These are phyloP conservation scores for Columba livia DNA, from an alignment of 2,113 vertebrate genomes.

Conservation along the genomic window DNA sequence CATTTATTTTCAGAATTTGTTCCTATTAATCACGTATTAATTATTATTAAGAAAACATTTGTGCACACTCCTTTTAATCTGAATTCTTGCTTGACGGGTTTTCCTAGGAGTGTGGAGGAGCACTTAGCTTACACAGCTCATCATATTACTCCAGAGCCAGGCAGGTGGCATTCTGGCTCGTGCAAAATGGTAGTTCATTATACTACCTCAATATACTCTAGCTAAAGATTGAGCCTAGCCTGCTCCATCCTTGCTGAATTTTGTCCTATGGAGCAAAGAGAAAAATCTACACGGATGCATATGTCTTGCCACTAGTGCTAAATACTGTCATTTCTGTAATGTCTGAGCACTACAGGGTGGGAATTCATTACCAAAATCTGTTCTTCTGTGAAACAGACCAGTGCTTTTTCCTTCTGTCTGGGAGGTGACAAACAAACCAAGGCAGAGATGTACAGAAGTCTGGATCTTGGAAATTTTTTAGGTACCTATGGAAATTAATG, in stretches of 20 bases:
- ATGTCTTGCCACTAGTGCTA: not conserved
- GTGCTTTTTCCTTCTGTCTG: not conserved
- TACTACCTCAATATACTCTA: not conserved
- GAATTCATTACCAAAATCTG: not conserved
- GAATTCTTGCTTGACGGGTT: conserved; percentile 1
- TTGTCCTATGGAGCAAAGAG: not conserved
- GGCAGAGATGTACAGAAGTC: not conserved
- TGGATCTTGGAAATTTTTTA: not conserved
- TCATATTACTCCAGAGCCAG: not conserved
- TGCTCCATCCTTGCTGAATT: not conserved
- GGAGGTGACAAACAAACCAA: not conserved
- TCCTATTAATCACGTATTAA: conserved; percentile 67
- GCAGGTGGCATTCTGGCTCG: not conserved
- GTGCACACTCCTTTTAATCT: conserved; percentile 33
- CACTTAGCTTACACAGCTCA: not conserved
- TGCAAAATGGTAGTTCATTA: not conserved
- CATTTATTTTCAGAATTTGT: conserved; percentile 59
- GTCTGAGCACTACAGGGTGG: not conserved
- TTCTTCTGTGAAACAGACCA: not conserved
- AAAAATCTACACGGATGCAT: not conserved
- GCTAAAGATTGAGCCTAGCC: not conserved
- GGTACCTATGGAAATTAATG: not conserved
- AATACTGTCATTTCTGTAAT: accelerated
- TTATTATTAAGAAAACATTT: conserved; percentile 73
- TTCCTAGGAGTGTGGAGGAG: not conserved